Conservation (phyloP, 2,113 vertebrate genomes). For the Labeo catla region DNA sequence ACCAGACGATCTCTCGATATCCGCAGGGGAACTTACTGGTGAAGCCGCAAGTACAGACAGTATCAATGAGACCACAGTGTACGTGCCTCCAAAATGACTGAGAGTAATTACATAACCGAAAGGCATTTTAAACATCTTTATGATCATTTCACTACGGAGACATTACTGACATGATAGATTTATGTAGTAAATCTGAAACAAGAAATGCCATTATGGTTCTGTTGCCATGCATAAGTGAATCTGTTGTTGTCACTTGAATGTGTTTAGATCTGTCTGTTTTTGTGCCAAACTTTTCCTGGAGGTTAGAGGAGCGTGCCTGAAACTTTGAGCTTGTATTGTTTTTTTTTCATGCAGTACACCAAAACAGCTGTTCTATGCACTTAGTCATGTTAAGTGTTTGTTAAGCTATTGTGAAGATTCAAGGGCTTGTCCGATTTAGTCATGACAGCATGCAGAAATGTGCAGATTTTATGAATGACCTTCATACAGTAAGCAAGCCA, state of each 20-base stretch:
- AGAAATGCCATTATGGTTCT: background rate
- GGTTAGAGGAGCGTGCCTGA: background rate
- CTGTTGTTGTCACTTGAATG: background rate
- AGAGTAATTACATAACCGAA: conserved; percentile 4
- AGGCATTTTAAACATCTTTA: background rate
- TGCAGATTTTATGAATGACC: background rate
- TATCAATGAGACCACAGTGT: background rate
- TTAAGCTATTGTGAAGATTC: background rate
- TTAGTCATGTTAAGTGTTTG: background rate
- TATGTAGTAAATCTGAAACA: background rate
- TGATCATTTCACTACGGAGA: background rate
- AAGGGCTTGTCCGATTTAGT: background rate
- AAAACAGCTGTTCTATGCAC: background rate
- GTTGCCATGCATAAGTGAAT: background rate
- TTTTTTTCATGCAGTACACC: background rate
- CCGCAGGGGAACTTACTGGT: background rate
- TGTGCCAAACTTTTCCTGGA: background rate
- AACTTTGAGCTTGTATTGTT: background rate
- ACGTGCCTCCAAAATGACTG: background rate
- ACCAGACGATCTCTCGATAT: background rate
- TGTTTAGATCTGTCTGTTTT: background rate
- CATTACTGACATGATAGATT: background rate
- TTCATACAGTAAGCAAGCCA: background rate
- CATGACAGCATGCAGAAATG: background rate
- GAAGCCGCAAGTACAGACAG: conserved; percentile 18